Evolutionary conservation across 2,888 invertebrate genomes (phyloP), one percentile per base, ranked within the genome.

Genomic region (Cataglyphis livida): DNA sequence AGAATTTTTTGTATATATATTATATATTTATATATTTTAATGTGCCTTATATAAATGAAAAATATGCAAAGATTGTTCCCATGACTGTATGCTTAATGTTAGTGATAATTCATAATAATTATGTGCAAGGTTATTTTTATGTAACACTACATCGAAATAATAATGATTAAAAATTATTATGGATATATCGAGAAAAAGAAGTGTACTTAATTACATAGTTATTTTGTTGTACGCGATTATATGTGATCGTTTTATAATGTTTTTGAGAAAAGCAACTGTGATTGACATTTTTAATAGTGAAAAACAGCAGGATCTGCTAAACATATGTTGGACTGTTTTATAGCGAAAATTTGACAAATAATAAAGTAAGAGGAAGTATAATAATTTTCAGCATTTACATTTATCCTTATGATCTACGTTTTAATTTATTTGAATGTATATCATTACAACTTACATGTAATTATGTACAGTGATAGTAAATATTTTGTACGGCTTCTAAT

Each of bases 401-500:
- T 78, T 68, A 38, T 66, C 32, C 15, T 75, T 76, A 28, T 35
- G 38, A 57, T 38, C 28, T 76, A 66, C 3, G 9, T 18, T 51
- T 38, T 76, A 51, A 21, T 71, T 79, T 59, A 71, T 4, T 76
- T 21, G 15, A 76, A 78, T 32, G 41, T 18, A 12, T 51, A 51
- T 78, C 64, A 38, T 75, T 44, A 81, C 84, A 88, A 84, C 71
- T 86, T 86, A 84, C 59, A 59, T 51, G 15, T 84, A 73, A 86
- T 83, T 89, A 89, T 89, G 75, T 89, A 87, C 89, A 89, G 74
- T 84, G 81, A 66, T 73, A 76, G 54, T 74, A 68, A 66, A 82
- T 85, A 70, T 32, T 68, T 84, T 35, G 0, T 57, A 64, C 18
- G 41, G 51, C n/a, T 62, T 21, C 74, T 32, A 68, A 59, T 38